Percentiles rank a stretch among this genome's conserved stretches.
Conservation (phyloP, 2,888 invertebrate species). For the Drosophila villosipedis region DNA sequence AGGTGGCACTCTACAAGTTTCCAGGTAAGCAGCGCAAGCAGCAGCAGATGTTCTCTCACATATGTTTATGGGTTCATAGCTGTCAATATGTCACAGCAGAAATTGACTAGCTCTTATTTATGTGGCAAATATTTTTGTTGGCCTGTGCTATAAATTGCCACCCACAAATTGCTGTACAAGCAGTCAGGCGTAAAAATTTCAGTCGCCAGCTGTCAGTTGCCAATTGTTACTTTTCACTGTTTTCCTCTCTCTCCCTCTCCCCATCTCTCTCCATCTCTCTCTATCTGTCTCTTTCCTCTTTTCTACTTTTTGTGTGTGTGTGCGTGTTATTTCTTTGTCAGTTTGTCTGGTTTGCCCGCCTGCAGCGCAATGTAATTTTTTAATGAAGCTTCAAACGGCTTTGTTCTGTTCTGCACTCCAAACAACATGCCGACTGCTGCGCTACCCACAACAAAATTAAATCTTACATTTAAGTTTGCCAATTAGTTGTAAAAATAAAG, state of each 20-base stretch:
- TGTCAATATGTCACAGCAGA: slow-evolving; percentile 57
- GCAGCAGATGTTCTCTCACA: background rate
- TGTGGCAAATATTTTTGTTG: slow-evolving; percentile 67
- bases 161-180: slow-evolving; percentile 18
- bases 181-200: slow-evolving; percentile 39
- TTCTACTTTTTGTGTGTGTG: background rate
- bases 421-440: slow-evolving; percentile 33
- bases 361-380: slow-evolving; percentile 73
- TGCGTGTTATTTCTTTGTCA: background rate
- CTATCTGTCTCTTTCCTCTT: background rate
- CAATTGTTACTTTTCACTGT: slow-evolving; percentile 12
- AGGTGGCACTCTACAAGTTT: slow-evolving; percentile 85
- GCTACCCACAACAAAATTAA: slow-evolving; percentile 74
- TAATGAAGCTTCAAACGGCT: slow-evolving; percentile 75
- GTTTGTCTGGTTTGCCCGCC: slow-evolving; percentile 39
- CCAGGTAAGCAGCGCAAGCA: slow-evolving; percentile 80
- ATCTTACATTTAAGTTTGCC: slow-evolving; percentile 82
- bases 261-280: background rate
- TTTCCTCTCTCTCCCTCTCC: background rate
- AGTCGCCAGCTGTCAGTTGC: slow-evolving; percentile 31
- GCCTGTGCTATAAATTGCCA: slow-evolving; percentile 61
- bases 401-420: slow-evolving; percentile 55
- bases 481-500: slow-evolving; percentile 83
- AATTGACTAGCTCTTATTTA: slow-evolving; percentile 70
- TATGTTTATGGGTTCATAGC: slow-evolving; percentile 25